Evolutionary conservation across 2,797 vertebrate species (phyloP).

Genomic region (Hylomyscus alleni): DNA sequence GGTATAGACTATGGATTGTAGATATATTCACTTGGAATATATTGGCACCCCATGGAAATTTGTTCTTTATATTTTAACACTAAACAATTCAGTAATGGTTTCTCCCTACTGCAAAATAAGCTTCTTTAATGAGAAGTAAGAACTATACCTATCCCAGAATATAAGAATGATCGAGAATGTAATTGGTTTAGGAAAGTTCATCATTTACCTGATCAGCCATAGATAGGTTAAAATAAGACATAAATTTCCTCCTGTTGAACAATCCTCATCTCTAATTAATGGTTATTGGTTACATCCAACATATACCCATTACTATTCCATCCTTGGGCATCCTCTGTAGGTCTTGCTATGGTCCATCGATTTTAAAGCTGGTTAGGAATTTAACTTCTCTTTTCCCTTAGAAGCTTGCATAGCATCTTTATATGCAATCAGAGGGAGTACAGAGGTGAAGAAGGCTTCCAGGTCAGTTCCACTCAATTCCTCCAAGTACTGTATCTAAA

Average conservation of each 20-base stretch:
- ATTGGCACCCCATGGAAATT: not conserved
- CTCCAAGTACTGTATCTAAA: not conserved
- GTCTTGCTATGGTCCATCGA: too few species aligned
- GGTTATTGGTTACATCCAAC: not conserved
- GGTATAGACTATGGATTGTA: too few species aligned
- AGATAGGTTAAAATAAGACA: not conserved
- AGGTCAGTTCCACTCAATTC: too few species aligned
- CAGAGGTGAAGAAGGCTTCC: too few species aligned
- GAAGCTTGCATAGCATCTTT: too few species aligned
- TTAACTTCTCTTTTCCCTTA: too few species aligned
- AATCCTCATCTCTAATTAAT: not conserved
- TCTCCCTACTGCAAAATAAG: not conserved
- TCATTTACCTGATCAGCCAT: not conserved
- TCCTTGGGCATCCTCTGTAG: not conserved
- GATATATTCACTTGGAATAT: not conserved
- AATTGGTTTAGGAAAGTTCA: not conserved
- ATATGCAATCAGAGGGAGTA: too few species aligned
- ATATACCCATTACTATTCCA: not conserved
- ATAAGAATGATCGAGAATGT: not conserved
- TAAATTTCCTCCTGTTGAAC: not conserved
- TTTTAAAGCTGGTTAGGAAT: too few species aligned
- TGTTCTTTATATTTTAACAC: not conserved
- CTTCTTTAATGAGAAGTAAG: not conserved
- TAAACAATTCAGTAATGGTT: not conserved
- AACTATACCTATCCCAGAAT: not conserved